Percentiles rank a stretch among this genome's conserved stretches.
phyloP scores from a whole-genome alignment of 2,888 invertebrate genomes.

The Cabera pusaria region DNA sequence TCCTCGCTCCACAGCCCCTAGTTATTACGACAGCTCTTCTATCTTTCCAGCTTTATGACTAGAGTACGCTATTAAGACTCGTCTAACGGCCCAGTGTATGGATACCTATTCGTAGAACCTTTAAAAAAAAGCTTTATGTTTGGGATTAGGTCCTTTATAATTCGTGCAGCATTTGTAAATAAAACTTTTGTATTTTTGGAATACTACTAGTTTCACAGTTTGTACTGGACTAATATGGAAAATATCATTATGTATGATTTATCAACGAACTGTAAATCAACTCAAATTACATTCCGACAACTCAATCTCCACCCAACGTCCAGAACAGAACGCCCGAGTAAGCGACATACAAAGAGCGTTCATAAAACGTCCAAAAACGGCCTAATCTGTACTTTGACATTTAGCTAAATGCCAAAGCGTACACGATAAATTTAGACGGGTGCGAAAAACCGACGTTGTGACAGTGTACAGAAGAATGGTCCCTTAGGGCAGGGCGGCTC shows the following conservation, averaged over 20 bases:
- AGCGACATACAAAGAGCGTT: conserved; percentile 16
- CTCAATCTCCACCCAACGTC: too few relatives aligned
- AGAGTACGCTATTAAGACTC: conserved; percentile 30
- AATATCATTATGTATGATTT: too few relatives aligned
- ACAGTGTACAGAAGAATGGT: conserved; percentile 47
- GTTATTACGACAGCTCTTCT: conserved; percentile 31
- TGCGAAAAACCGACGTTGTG: conserved; percentile 45
- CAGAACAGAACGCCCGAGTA: too few relatives aligned
- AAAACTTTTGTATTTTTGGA: too few relatives aligned
- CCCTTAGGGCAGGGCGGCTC: conserved; percentile 46
- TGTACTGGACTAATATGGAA: too few relatives aligned
- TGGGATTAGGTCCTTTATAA: too few relatives aligned
- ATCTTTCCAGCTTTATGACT: conserved; percentile 34
- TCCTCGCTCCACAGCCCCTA: conserved; percentile 34
- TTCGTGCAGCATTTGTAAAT: too few relatives aligned
- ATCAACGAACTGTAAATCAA: too few relatives aligned
- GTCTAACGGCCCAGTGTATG: conserved; percentile 16
- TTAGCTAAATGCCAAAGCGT: conserved; percentile 27
- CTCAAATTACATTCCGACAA: too few relatives aligned
- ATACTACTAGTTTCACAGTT: too few relatives aligned
- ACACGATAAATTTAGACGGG: conserved; percentile 37
- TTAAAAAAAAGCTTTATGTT: conserved; percentile 11
- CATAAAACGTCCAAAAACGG: conserved; percentile 16
- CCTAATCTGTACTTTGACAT: conserved; percentile 25
- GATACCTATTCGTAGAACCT: too few relatives aligned